A percentile compares a stretch with the other conserved stretches of the same genome.
phyloP scores from a whole-genome alignment of 2,113 vertebrate genomes.

The human (Homo sapiens) region DNA sequence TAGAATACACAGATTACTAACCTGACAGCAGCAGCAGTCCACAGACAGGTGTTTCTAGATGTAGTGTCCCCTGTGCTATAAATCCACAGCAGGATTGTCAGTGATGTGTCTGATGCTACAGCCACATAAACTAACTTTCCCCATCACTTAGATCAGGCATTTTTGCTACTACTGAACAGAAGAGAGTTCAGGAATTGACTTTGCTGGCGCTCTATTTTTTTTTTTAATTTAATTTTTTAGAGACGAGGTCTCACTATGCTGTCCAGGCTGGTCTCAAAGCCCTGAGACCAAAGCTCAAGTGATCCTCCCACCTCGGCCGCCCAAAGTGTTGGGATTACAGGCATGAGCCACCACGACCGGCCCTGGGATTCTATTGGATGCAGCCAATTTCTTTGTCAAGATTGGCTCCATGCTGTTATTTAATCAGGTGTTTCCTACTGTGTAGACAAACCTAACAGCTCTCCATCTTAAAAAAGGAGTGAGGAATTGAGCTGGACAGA shows the following conservation, averaged over 20 bases:
- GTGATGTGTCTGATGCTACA: not conserved
- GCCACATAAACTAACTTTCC: not conserved
- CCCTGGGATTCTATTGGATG: not conserved
- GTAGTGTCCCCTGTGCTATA: not conserved
- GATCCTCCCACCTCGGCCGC: too few relatives aligned
- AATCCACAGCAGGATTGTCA: not conserved
- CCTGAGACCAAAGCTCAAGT: too few relatives aligned
- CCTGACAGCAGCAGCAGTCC: not conserved
- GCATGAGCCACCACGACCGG: rapidly evolving
- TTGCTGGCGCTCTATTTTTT: not conserved
- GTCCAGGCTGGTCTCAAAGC: too few relatives aligned
- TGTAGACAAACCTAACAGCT: not conserved
- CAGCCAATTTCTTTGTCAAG: not conserved
- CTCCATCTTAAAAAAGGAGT: not conserved
- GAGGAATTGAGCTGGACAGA: not conserved
- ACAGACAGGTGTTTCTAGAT: not conserved
- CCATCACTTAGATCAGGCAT: not conserved
- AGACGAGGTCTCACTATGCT: too few relatives aligned
- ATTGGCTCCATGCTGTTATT: not conserved
- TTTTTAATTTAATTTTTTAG: too few relatives aligned
- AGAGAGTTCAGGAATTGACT: not conserved
- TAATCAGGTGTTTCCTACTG: not conserved
- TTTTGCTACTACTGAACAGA: not conserved
- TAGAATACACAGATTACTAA: not conserved
- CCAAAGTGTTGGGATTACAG: too few relatives aligned